These are phyloP conservation scores for Campylorhamphus procurvoides DNA, from an alignment of 2,113 vertebrate genomes.

Conservation along the genomic window DNA sequence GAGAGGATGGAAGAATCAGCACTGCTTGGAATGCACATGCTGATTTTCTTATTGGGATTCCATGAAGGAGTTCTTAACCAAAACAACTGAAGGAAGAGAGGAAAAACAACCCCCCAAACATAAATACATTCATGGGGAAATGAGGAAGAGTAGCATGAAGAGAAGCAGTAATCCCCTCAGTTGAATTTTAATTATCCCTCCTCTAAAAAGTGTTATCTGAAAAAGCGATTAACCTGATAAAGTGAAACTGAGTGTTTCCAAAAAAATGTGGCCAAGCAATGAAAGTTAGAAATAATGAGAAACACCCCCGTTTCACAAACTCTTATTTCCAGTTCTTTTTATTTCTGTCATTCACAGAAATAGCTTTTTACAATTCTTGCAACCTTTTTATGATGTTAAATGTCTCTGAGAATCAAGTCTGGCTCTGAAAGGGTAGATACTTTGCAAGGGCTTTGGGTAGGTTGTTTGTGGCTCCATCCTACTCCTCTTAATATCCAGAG, in stretches of 20 bases:
- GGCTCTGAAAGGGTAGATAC: not conserved
- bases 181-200: not conserved
- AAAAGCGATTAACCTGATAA: not conserved
- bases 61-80: not conserved
- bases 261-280: not conserved
- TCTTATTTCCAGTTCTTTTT: not conserved
- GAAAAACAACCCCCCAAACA: not conserved
- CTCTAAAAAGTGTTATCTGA: not conserved
- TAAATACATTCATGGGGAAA: not conserved
- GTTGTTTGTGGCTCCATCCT: not conserved
- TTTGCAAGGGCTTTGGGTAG: not conserved
- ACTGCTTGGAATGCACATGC: not conserved
- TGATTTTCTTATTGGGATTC: slow-evolving; percentile 16
- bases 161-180: not conserved
- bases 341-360: not conserved
- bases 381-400: not conserved
- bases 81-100: not conserved
- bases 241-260: not conserved
- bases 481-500: not conserved
- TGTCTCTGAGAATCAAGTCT: not conserved
- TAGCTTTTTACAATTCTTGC: not conserved
- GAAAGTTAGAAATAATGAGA: not conserved
- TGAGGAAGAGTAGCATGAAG: not conserved
- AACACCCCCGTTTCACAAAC: not conserved
- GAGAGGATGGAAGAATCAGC: not conserved